Base-by-base conservation (phyloP, 2,797 vertebrate genomes). In the Enteromius radiatus region DNA sequence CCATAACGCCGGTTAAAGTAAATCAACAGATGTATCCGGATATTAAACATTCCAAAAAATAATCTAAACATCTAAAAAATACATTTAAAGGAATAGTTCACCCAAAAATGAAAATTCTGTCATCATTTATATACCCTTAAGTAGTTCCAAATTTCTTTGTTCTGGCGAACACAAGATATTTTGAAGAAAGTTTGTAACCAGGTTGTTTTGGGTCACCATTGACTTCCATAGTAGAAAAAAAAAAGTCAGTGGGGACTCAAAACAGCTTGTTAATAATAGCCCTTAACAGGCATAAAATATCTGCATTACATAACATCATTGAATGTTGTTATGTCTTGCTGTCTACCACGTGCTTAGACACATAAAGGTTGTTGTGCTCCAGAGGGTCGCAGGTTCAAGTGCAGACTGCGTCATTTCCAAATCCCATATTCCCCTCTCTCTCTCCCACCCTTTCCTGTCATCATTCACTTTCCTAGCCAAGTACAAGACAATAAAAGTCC, bases 401-500 rank as follows among this genome's bases (percentile, higher is more conserved):
- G 15, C 23, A 31, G 54, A 17, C 38, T 61, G 26, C 11, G 2
- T 73, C 49, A 71, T 63, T 81, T 56, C 59, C 61, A 9, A 28
- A 23, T 69, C 31, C 61, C 76, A 26, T 36, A 67, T 78, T 67
- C 31, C 61, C 28, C 1, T 63, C 76, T 78, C 56, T 78, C 45
- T 78, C 63, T 36, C 28, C 45, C 76, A 65, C 61, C 43, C 76
- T 65, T 78, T 65, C 76, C 61, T 78, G 61, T 64, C 76, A 78
- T 78, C 76, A 15, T 49, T 78, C 12, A 49, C 38, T 47, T 64
- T 65, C 38, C 54, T 45, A 23, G 26, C 52, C 38, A 76, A 59
- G 33, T 56, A 59, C 33, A 75, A 54, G 59, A 12, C 43, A 63
- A 12, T 71, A 26, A 52, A 56, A 52, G 59, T 56, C 17, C 33